These are phyloP conservation scores for Calosoma granatense DNA, from an alignment of 1,140 invertebrate species.

Conservation along the genomic window DNA sequence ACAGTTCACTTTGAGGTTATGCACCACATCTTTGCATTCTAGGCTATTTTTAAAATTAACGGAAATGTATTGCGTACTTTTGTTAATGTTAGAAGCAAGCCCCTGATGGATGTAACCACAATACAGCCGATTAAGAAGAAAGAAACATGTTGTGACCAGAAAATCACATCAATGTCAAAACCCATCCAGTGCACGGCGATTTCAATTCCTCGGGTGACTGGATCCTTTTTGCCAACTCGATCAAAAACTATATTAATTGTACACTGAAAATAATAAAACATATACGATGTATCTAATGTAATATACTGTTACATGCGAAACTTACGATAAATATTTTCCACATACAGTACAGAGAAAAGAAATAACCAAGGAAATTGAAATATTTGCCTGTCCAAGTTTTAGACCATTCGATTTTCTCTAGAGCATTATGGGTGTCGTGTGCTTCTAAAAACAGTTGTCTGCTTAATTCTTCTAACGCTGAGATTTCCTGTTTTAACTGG, in stretches of 20 bases:
- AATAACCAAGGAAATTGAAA: conserved; percentile 97
- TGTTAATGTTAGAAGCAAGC: conserved; percentile 91
- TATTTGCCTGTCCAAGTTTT: conserved; percentile 97
- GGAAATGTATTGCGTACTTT: conserved; percentile 57
- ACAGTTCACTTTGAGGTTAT: too few species aligned
- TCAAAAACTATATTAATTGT: conserved; percentile 99
- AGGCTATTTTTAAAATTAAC: background rate
- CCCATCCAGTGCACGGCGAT: conserved; percentile 97
- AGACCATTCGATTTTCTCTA: conserved; percentile 89
- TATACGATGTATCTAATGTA: conserved; percentile 7
- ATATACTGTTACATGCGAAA: too few species aligned
- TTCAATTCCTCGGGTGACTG: conserved; percentile 93
- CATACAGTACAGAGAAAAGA: conserved; percentile 96
- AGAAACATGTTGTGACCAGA: conserved; percentile 99
- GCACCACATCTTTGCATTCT: too few species aligned
- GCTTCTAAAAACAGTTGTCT: conserved; percentile 92
- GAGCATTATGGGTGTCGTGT: conserved; percentile 88
- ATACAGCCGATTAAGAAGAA: conserved; percentile 97
- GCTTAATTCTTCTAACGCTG: conserved; percentile 81
- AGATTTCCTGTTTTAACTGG: conserved; percentile 78
- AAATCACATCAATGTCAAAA: conserved; percentile 90
- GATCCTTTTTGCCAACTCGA: conserved; percentile 96
- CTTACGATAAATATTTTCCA: conserved; percentile 99
- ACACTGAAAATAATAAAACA: conserved; percentile 56
- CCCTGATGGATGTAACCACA: conserved; percentile 94